These are phyloP conservation scores for Otocyon megalotis DNA, from an alignment of 2,113 vertebrate genomes.

Conservation along the genomic window DNA sequence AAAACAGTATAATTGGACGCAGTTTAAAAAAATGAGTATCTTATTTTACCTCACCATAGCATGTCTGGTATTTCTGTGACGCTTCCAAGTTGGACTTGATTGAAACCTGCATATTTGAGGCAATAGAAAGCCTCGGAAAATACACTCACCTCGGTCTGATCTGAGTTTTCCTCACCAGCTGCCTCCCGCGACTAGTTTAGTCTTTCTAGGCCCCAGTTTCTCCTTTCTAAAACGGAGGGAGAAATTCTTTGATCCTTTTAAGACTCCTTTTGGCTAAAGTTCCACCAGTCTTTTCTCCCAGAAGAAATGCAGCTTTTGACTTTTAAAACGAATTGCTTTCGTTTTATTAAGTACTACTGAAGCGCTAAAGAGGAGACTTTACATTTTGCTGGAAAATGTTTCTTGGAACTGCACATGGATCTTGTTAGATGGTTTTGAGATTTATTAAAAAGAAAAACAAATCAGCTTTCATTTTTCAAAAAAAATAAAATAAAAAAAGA, in stretches of 20 bases:
- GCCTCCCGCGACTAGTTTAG: not conserved
- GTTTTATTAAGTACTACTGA: not conserved
- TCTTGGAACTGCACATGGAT: not conserved
- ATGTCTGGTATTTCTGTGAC: not conserved
- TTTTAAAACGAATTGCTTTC: not conserved
- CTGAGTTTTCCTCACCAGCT: not conserved
- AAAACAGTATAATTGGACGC: not conserved
- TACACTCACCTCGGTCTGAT: not conserved
- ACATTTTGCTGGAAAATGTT: not conserved
- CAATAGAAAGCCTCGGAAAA: not conserved
- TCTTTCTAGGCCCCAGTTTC: not conserved
- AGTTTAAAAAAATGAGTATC: not conserved
- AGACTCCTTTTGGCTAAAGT: not conserved
- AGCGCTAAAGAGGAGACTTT: constrained; percentile 12
- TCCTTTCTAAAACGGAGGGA: not conserved
- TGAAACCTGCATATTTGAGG: not conserved
- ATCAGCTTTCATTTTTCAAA: no score
- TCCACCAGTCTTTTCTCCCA: not conserved
- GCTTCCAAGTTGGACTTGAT: not conserved
- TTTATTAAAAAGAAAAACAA: no score
- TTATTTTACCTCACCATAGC: not conserved
- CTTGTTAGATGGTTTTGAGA: not conserved
- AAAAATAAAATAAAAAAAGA: no score
- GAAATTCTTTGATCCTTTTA: not conserved
- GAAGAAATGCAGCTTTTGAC: not conserved